Evolutionary conservation across 1,140 invertebrate genomes (phyloP), one percentile per base, ranked within the genome.

Genomic region (Nixonia krombeini): DNA sequence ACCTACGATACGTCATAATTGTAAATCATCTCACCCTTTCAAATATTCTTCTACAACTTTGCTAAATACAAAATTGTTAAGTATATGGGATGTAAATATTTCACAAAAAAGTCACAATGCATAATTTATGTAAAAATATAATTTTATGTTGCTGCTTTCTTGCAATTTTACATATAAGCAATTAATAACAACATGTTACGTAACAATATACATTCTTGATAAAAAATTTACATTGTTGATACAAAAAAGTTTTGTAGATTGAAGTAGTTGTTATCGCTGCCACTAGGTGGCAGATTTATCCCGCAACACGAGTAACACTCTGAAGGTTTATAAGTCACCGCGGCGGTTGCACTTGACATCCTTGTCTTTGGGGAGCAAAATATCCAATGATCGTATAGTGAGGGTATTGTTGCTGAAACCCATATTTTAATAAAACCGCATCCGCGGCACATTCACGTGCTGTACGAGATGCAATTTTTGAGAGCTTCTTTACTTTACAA

Each of bases 311-410:
- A 38, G 10, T 7, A 17, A 7, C 1, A 7, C 1, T 0, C 1
- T 4, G 2, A 50, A 4, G 10, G 3, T 40, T 66, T 70, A 74
- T 73, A 63, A 41, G 4, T 7, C 8, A 4, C 9, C 10, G 1
- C n/a, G 3, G 0, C 5, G 3, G 15, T 0, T 40, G 1, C 41
- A 56, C 0, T 0, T 0, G 0, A 0, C 2, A 75, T 89, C 88
- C 88, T 90, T 89, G 89, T 90, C 87, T 83, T 86, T 76, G 87
- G 88, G 88, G 89, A 90, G 89, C 89, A 90, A 86, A 89, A 87
- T 89, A 87, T 87, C 85, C 89, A 84, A 84, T 89, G 89, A 90
- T 86, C 88, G 88, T 87, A 65, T 87, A 88, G 88, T 88, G 89
- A 90, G 89, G 82, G 81, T 87, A 87, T 87, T 89, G 86, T 85